These are phyloP conservation scores for Tragelaphus strepsiceros DNA, from an alignment of 2,113 vertebrate species.

Conservation along the genomic window DNA sequence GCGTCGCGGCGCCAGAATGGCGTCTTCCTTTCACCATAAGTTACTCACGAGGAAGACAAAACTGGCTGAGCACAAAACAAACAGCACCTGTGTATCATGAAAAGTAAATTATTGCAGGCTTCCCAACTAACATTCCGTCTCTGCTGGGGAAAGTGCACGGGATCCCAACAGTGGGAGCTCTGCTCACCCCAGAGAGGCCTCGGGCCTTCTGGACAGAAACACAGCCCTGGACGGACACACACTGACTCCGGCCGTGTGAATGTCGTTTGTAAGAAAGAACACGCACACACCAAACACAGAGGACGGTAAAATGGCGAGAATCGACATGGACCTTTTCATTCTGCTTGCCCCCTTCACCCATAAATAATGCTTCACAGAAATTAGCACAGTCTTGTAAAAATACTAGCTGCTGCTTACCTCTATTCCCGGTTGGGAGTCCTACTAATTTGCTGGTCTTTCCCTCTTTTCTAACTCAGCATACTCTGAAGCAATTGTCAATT, in stretches of 20 bases:
- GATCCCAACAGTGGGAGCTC: accelerated
- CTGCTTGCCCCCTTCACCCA: not conserved
- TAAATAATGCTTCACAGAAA: accelerated
- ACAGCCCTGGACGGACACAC: accelerated
- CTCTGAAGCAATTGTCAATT: no score
- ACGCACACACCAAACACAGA: accelerated
- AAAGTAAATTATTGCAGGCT: not conserved
- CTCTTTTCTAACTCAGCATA: accelerated
- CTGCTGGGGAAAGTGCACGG: not conserved
- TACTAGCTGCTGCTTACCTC: accelerated
- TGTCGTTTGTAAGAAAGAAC: not conserved
- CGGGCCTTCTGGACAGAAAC: not conserved
- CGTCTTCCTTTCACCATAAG: not conserved
- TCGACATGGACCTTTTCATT: accelerated
- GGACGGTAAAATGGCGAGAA: accelerated
- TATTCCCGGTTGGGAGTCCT: not conserved
- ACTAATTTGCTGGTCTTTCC: not conserved
- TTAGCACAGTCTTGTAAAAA: no score
- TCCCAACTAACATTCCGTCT: not conserved
- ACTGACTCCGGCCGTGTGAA: accelerated
- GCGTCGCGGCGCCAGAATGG: accelerated
- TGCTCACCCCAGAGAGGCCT: no score
- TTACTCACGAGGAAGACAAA: not conserved
- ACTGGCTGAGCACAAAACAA: not conserved
- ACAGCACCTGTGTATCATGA: not conserved